Evolutionary conservation across 2,113 vertebrate genomes (phyloP).

Genomic region (Marcusenius ussheri): DNA sequence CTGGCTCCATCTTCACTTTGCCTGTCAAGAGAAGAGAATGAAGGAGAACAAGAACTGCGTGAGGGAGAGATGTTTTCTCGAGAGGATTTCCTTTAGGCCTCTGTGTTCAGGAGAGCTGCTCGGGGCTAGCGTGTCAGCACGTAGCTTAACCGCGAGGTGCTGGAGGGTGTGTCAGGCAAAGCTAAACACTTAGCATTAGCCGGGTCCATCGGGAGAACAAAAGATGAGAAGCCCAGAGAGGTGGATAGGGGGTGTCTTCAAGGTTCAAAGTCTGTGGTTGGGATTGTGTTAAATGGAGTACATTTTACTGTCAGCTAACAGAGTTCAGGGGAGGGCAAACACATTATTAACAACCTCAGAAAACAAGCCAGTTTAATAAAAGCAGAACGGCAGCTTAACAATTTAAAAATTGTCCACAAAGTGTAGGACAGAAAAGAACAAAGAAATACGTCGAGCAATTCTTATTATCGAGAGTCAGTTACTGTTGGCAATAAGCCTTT

Average conservation of each 20-base stretch:
- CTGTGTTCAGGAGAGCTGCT: background rate
- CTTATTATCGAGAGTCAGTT: background rate
- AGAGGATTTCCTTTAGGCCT: too few species aligned
- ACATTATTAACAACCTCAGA: constrained; percentile 4
- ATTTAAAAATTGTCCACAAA: background rate
- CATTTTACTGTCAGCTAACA: constrained; percentile 14
- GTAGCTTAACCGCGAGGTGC: background rate
- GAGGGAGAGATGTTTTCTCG: background rate
- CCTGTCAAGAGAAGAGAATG: background rate
- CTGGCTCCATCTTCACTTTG: background rate
- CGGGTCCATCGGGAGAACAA: background rate
- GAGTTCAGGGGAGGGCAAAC: constrained; percentile 14
- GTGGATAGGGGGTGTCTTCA: background rate
- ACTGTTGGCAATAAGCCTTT: background rate
- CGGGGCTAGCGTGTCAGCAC: background rate
- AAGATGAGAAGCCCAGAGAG: background rate
- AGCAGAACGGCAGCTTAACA: background rate
- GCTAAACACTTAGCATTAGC: background rate
- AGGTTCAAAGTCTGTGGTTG: constrained; percentile 7
- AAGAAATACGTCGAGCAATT: background rate
- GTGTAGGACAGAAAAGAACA: background rate
- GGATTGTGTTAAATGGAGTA: background rate
- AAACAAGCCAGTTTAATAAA: background rate
- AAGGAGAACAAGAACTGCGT: background rate
- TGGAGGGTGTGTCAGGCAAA: background rate